A percentile compares a stretch with the other conserved stretches of the same genome.
Evolutionary conservation across 2,113 vertebrate genomes (phyloP).

Genomic region (Brachionichthys hirsutus): DNA sequence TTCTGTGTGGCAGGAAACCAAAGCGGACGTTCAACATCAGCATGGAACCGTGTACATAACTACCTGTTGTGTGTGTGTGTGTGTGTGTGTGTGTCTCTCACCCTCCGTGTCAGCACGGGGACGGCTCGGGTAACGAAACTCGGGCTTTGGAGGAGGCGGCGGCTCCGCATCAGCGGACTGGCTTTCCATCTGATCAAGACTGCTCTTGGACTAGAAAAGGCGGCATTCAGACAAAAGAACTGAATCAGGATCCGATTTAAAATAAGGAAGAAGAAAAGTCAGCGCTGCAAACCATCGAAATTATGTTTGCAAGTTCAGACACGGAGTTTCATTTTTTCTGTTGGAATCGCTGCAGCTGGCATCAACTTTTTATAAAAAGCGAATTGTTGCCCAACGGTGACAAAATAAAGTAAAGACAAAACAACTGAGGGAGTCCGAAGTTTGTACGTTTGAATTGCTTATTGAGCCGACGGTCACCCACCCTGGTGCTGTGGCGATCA

Average conservation of each 20-base stretch:
- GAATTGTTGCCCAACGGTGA: too few relatives aligned
- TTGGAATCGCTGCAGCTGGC: too few relatives aligned
- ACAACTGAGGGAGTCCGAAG: background rate
- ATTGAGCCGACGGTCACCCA: slow-evolving; percentile 45
- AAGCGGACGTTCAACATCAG: background rate
- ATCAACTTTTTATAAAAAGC: too few relatives aligned
- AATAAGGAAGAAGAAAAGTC: background rate
- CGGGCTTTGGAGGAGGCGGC: slow-evolving; percentile 93
- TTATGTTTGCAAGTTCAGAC: too few relatives aligned
- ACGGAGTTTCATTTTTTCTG: too few relatives aligned
- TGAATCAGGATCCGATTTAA: background rate
- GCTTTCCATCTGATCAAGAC: slow-evolving; percentile 92
- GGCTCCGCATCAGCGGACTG: slow-evolving; percentile 94
- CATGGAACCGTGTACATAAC: background rate
- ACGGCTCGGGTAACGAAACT: slow-evolving; percentile 90
- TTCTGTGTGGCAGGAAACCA: slow-evolving; percentile 72
- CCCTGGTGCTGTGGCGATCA: slow-evolving; percentile 87
- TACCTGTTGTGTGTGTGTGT: background rate
- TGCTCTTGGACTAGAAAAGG: slow-evolving; percentile 87
- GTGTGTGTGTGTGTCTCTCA: slow-evolving; percentile 46
- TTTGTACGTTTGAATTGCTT: background rate
- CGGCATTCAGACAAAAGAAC: background rate
- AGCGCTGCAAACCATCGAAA: background rate
- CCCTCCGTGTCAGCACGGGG: slow-evolving; percentile 88
- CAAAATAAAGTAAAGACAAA: too few relatives aligned